Conservation (phyloP, 2,888 invertebrate species). For the Rosalia funebris region DNA sequence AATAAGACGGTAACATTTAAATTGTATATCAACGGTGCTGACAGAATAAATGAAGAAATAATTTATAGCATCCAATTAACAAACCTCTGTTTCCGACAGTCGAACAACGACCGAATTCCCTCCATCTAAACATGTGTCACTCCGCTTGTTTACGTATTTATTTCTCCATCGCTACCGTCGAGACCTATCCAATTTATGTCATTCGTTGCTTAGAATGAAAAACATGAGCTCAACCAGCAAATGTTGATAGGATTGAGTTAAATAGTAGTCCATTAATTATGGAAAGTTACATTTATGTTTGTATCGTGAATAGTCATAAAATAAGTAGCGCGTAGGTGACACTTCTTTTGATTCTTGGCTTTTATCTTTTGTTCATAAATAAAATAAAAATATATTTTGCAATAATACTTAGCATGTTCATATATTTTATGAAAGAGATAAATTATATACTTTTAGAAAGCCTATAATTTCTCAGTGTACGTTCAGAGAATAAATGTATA, state of each 20-base stretch:
- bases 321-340: neutral
- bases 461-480: no score
- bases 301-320: neutral
- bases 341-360: neutral
- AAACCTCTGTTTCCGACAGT: constrained; percentile 22
- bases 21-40: neutral
- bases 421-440: no score
- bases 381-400: no score
- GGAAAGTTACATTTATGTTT: neutral
- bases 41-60: constrained; percentile 16
- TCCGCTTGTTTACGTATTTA: constrained; percentile 18
- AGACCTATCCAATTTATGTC: constrained; percentile 1
- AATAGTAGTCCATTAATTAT: constrained; percentile 6
- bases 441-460: no score
- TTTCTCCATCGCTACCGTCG: constrained; percentile 7
- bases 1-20: no score
- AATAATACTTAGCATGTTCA: no score
- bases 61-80: constrained; percentile 22
- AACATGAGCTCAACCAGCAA: neutral
- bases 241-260: constrained; percentile 3
- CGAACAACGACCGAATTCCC: constrained; percentile 15
- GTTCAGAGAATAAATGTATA: no score
- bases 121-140: constrained; percentile 17
- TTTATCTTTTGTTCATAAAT: no score
- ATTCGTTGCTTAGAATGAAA: constrained; percentile 1